Evolutionary conservation across 1,140 invertebrate genomes (phyloP), one percentile per base, ranked within the genome.

Genomic region (Dendrolimus punctatus): DNA sequence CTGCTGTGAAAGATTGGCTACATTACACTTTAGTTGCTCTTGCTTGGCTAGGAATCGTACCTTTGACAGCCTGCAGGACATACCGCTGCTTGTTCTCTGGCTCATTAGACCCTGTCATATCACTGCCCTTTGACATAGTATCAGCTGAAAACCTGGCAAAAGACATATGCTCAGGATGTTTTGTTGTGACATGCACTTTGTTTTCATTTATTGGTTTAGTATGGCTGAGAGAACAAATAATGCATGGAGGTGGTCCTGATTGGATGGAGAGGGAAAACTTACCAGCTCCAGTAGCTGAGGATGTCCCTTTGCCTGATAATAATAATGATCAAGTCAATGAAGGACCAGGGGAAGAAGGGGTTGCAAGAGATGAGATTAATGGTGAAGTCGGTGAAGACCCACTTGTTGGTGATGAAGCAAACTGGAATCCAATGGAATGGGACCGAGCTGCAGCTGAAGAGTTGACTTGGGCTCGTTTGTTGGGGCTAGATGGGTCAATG

Each of bases 381-480:
- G 86, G 65, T 41, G 88, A 81, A 50, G 86, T 43, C 66, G 85
- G 73, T 65, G 89, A 79, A 75, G 87, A 89, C 60, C 87, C 78
- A 5, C 85, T 90, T 51, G 91, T 88, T n/a, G 92, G 90, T 3
- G 94, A 95, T 87, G 97, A 98, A 77, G 95, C 94, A 36, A 98
- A 98, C 68, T 99, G 97, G 97, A 99, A 99, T 87, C 96, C 96
- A 2, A 97, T 99, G 90, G 97, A 99, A 72, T 99, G 98, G 97
- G 98, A 99, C 76, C 88, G 98, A 66, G 97, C 96, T 36, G 97
- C 96, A 36, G 96, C 95, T 38, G 98, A 99, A 71, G 98, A 99
- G 80, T 80, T 99, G 2, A 99, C 98, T 0, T 99, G 98, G 98
- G 98, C 99, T 78, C 89, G 98, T 66, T 88, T 99, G 2, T 88